These are phyloP conservation scores for Drosophila kurseongensis DNA, from an alignment of 1,140 invertebrate genomes.

Conservation along the genomic window DNA sequence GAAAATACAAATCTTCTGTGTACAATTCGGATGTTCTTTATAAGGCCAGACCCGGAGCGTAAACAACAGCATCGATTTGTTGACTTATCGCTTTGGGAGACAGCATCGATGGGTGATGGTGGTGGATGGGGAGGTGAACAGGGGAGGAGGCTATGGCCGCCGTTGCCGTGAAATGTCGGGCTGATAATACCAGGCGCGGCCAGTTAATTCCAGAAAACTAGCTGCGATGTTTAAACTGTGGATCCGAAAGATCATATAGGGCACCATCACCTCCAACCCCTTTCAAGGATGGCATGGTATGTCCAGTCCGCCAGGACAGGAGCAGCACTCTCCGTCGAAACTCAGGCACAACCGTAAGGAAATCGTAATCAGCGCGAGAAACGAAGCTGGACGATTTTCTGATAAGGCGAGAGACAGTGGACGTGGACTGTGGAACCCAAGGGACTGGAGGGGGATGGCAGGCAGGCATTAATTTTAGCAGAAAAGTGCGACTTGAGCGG, in stretches of 20 bases:
- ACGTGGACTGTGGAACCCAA: constrained; percentile 57
- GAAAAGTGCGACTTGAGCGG: constrained; percentile 68
- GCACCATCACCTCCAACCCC: neutral
- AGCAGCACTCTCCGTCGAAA: constrained; percentile 22
- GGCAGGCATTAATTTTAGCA: constrained; percentile 59
- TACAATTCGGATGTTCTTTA: constrained; percentile 54
- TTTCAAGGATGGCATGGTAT: constrained; percentile 1
- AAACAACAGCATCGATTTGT: constrained; percentile 56
- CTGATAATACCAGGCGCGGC: constrained; percentile 66
- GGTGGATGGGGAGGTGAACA: neutral
- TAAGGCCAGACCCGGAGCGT: constrained; percentile 15
- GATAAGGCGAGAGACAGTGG: constrained; percentile 51
- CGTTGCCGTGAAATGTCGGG: constrained; percentile 23
- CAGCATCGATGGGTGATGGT: constrained; percentile 23
- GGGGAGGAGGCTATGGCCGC: constrained; percentile 8
- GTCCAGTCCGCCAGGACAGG: constrained; percentile 5
- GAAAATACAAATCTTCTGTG: constrained; percentile 46
- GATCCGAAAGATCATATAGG: constrained; percentile 1
- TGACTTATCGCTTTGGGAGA: constrained; percentile 57
- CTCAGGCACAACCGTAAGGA: constrained; percentile 10
- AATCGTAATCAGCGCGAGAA: constrained; percentile 45
- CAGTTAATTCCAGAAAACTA: constrained; percentile 62
- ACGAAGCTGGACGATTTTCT: constrained; percentile 51
- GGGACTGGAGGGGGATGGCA: constrained; percentile 11
- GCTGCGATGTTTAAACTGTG: constrained; percentile 2